Base-by-base conservation (phyloP, 2,797 vertebrate genomes). In the Malacoctenus gilli region DNA sequence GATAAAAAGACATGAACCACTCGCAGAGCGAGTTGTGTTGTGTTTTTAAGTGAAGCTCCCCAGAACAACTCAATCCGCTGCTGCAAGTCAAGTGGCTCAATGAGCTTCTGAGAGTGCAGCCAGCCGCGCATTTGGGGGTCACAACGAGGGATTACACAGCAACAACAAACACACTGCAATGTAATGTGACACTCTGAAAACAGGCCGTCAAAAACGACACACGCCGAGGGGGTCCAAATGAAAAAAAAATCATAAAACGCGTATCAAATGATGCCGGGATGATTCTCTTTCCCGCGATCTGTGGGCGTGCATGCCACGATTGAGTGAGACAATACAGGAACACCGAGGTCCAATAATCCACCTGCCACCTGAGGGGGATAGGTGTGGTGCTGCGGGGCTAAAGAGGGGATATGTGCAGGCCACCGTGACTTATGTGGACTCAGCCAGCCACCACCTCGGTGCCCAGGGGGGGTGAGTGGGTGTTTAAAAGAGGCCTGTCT, bases 391-490 rank as follows among this genome's bases (percentile, higher is more conserved):
- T 87, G 68, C 64, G 30, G 75, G 87, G 73, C 67, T 44, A 60
- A 74, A 59, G 71, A 79, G 81, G 71, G 37, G 76, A 69, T 77
- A 38, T 89, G 87, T 88, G 82, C 85, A 75, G 82, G 86, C 83
- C 52, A 83, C 87, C 82, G 59, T 89, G 82, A 88, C 84, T 89
- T 83, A 88, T 82, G 77, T 87, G 82, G 87, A 89, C 89, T 90
- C 84, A 86, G 83, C 84, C 85, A 89, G 89, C 86, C 82, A 72
- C 87, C 86, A 86, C 78, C 84, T 84, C 68, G 68, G 59, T 42
- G 83, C 87, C 92, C 85, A 74, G 69, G 63, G 89, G 63, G 89
- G 86, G 58, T 42, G 79, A 80, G 77, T 84, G 69, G 78, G 78
- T 64, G 78, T 86, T 90, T 89, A 76, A 88, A 87, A 79, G 82